Percentiles rank a stretch among this genome's conserved stretches.
These are phyloP conservation scores for Gyrodactylus salaris DNA, from an alignment of 1,140 invertebrate genomes.

Conservation along the genomic window DNA sequence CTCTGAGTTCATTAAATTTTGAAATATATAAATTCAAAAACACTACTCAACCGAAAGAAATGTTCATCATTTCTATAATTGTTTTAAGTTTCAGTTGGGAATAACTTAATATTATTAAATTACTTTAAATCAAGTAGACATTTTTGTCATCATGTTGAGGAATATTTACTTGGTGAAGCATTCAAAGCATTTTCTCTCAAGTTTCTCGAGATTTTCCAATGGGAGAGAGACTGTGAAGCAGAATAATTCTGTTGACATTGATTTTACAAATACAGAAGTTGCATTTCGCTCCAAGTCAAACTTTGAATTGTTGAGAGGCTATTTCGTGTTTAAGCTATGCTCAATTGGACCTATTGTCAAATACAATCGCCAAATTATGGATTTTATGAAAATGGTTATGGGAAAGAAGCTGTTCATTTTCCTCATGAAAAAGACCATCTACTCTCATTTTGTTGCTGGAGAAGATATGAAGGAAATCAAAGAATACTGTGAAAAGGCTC, in stretches of 20 bases:
- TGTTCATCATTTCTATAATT: background rate
- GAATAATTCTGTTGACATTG: constrained; percentile 29
- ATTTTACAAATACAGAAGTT: constrained; percentile 28
- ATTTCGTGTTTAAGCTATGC: constrained; percentile 66
- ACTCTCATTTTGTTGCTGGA: constrained; percentile 63
- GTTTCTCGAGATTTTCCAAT: background rate
- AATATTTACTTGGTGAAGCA: background rate
- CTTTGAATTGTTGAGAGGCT: constrained; percentile 52
- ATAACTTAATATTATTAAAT: background rate
- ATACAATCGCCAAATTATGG: constrained; percentile 70
- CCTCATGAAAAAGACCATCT: constrained; percentile 76
- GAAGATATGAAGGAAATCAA: constrained; percentile 20
- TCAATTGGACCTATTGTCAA: constrained; percentile 54
- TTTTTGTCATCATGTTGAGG: background rate
- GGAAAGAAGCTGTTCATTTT: constrained; percentile 46
- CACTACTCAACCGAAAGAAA: background rate
- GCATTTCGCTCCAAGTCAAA: constrained; percentile 49
- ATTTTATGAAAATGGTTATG: constrained; percentile 36
- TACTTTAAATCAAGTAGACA: background rate
- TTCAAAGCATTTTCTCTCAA: background rate
- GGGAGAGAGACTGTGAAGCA: too few species aligned
- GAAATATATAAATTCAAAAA: background rate
- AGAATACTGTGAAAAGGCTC: constrained; percentile 34
- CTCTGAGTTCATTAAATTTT: background rate
- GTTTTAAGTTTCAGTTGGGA: background rate